Base-by-base conservation (phyloP, 2,113 vertebrate genomes). In the Phaetusa simplex region DNA sequence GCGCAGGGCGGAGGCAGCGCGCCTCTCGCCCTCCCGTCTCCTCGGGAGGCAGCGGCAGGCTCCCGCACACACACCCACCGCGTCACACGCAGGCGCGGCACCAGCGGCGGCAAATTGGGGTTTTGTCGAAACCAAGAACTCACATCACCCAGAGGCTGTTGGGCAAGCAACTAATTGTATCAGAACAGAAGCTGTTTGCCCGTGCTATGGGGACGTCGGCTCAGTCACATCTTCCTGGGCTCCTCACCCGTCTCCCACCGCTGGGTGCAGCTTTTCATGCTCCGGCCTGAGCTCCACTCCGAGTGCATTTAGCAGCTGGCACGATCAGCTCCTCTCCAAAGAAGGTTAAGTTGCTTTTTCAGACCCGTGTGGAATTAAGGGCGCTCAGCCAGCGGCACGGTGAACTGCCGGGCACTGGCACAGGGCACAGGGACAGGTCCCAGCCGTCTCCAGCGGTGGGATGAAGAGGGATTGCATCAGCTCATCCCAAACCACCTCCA, bases 121-220 rank as follows among this genome's bases (percentile, higher is more conserved):
- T 42, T 83, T 42, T 70, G 59, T 32, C 1, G 29, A 49, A 78
- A 47, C 15, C 69, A 4, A 38, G 34, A 43, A 34, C 53, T 36
- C 40, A 0, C 2, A 40, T 19, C 2, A 5, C 34, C 23, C 6
- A 2, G 26, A 43, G 16, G 42, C 43, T 5, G 0, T 2, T 13
- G 69, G 80, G 81, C 45, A 3, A 79, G 53, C 4, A 26, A 42
- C 8, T 29, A 7, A 32, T 16, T 3, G 17, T 5, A 27, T 1
- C 1, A 5, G n/a, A n/a, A n/a, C n/a, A n/a, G n/a, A n/a, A n/a
- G n/a, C 76, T 7, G 23, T 53, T 86, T 5, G 12, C 80, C 53
- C 50, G 19, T 2, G 0, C 27, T 4, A 13, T 0, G 4, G 2
- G 50, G 29, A 17, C 1, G 2, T 3, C 0, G 0, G 14, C 1